Base-by-base conservation (phyloP, 1,140 invertebrate species). In the Drosophila arawakana region DNA sequence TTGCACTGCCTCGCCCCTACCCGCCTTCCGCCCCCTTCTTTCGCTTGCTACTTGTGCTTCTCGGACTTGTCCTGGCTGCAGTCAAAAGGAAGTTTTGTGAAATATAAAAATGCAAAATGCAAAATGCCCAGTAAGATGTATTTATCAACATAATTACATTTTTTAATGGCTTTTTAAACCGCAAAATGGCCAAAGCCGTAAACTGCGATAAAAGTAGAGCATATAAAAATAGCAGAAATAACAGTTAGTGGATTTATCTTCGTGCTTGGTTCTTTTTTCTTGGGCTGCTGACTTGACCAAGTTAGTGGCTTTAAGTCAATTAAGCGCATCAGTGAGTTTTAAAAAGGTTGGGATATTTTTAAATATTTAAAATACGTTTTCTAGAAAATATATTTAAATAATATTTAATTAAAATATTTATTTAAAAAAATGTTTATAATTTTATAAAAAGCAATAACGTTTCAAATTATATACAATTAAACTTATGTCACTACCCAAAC, bases 111-210 rank as follows among this genome's bases (percentile, higher is more conserved):
- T 89, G 79, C 82, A 88, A 88, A 89, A 88, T 69, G 78, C 80
- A 88, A 88, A 89, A 88, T 69, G 78, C 80, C 67, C 61, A 79
- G 78, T 76, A 91, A 91, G 83, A 80, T 75, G 89, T 91, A 91
- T 91, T 89, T 91, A 91, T 91, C 89, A 91, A 86, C 89, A 91
- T 91, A 91, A 91, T 91, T 91, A 91, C 89, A 90, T 91, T 91
- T 91, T 86, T 90, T 91, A 91, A 91, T 91, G 89, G 89, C 89
- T 81, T 91, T 82, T 91, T 89, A 91, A 91, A 77, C 89, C 89
- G 84, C 89, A 91, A 91, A 91, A 85, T 78, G 89, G 83, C 80
- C 74, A 61, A 76, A 86, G 83, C 76, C 66, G 62, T 52, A 65
- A 74, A 68, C 58, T 66, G 49, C 78, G 76, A 88, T 83, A 78